Percentiles rank a stretch among this genome's conserved stretches.
Evolutionary conservation across 2,888 invertebrate genomes (phyloP).

Genomic region (Callosobruchus maculatus): DNA sequence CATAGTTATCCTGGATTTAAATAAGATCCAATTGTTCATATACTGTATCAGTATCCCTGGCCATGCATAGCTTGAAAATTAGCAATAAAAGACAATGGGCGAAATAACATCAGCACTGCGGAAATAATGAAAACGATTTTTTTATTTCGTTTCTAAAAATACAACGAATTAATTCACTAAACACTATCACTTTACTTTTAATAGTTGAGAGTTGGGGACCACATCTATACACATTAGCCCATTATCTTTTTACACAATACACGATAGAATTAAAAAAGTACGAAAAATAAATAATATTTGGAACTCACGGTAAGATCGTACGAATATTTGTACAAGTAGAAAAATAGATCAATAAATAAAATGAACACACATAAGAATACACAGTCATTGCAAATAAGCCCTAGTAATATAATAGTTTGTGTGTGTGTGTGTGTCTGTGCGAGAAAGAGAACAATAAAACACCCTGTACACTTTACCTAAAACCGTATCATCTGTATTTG

Average conservation of each 20-base stretch:
- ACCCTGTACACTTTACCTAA: not conserved
- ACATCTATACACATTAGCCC: not conserved
- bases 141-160: too few species aligned
- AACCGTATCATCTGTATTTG: too few species aligned
- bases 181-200: too few species aligned
- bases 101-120: not conserved
- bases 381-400: not conserved
- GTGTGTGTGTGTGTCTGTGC: not conserved
- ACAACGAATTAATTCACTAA: too few species aligned
- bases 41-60: not conserved
- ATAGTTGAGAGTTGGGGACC: too few species aligned
- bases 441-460: not conserved
- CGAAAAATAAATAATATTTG: conserved; percentile 14
- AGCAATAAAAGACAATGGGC: not conserved
- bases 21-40: not conserved
- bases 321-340: conserved; percentile 21
- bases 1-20: too few species aligned
- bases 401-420: not conserved
- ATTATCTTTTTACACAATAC: not conserved
- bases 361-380: conserved; percentile 18
- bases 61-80: not conserved
- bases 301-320: not conserved
- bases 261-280: not conserved
- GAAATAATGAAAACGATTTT: too few species aligned
- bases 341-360: conserved; percentile 24